phyloP scores from a whole-genome alignment of 2,797 vertebrate genomes.

The Pterois miles region DNA sequence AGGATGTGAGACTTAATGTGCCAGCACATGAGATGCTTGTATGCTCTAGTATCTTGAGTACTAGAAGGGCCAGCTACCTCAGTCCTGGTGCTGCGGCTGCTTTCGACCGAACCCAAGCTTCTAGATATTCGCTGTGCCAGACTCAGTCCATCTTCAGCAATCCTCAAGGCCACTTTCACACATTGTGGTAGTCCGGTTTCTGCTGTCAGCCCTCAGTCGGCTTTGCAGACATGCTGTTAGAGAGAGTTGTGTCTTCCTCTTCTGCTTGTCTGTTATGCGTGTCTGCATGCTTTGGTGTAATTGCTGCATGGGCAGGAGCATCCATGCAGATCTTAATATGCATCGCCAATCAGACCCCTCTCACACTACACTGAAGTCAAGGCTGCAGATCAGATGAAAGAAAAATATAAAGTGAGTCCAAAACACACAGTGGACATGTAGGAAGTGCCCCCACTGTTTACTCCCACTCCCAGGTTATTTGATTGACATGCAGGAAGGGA shows the following conservation, averaged over 20 bases:
- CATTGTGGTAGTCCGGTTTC: slow-evolving; percentile 14
- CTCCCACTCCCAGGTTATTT: not conserved
- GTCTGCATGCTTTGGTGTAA: not conserved
- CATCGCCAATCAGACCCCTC: slow-evolving; percentile 1
- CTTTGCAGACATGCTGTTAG: slow-evolving; percentile 47
- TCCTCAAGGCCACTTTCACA: slow-evolving; percentile 35
- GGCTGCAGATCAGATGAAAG: not conserved
- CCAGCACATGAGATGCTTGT: not conserved
- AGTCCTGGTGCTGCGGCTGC: slow-evolving; percentile 1
- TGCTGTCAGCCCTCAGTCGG: slow-evolving; percentile 40
- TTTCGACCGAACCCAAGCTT: slow-evolving; percentile 19
- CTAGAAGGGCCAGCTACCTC: not conserved
- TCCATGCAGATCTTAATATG: slow-evolving; percentile 4
- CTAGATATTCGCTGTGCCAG: slow-evolving; percentile 11
- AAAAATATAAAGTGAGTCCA: not conserved
- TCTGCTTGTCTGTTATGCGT: slow-evolving; percentile 32
- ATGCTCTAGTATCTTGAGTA: not conserved
- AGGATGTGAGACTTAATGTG: not conserved
- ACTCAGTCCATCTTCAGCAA: slow-evolving; percentile 29
- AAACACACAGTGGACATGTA: not conserved
- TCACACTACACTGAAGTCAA: not conserved
- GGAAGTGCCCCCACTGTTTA: slow-evolving; percentile 9
- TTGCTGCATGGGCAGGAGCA: slow-evolving; percentile 10
- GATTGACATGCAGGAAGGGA: slow-evolving; percentile 14
- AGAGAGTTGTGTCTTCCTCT: slow-evolving; percentile 31